A percentile compares a stretch with the other conserved stretches of the same genome.
Conservation (phyloP, 2,888 invertebrate species). For the Leptopilina drosophilae region DNA sequence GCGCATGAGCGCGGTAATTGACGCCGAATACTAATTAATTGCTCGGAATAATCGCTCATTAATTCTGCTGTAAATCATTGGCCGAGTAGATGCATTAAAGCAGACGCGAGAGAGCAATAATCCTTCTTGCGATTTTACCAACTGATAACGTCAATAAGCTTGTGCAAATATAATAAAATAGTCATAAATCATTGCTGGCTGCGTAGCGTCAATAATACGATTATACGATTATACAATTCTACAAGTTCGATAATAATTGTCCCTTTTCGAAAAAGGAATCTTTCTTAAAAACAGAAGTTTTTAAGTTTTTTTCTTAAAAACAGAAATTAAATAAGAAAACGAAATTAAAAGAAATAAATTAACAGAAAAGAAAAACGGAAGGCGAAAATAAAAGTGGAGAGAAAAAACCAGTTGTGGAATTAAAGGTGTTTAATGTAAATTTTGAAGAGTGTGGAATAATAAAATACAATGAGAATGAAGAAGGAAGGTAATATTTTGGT, state of each 20-base stretch:
- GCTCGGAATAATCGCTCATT: constrained; percentile 29
- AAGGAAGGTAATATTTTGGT: constrained; percentile 7
- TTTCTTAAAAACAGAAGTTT: too few species aligned
- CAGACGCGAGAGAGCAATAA: not conserved
- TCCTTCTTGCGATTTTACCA: not conserved
- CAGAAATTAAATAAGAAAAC: too few species aligned
- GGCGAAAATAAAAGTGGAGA: not conserved
- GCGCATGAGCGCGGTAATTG: constrained; percentile 1
- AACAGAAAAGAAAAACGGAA: not conserved
- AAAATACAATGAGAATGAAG: constrained; percentile 34
- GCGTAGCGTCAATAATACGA: too few species aligned
- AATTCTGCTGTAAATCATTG: not conserved
- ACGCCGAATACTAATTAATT: constrained; percentile 30
- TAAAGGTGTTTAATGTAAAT: constrained; percentile 23
- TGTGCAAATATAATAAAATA: too few species aligned
- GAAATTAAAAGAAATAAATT: too few species aligned
- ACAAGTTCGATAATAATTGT: too few species aligned
- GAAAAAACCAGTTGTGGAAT: not conserved
- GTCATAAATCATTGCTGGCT: too few species aligned
- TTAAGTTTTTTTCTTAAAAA: too few species aligned
- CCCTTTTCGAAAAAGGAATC: too few species aligned
- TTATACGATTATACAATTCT: too few species aligned
- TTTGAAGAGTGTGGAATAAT: constrained; percentile 23
- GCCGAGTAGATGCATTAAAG: too few species aligned
- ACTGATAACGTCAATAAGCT: not conserved